Evolutionary conservation across 2,797 vertebrate species (phyloP).

Genomic region (Lerista edwardsae): DNA sequence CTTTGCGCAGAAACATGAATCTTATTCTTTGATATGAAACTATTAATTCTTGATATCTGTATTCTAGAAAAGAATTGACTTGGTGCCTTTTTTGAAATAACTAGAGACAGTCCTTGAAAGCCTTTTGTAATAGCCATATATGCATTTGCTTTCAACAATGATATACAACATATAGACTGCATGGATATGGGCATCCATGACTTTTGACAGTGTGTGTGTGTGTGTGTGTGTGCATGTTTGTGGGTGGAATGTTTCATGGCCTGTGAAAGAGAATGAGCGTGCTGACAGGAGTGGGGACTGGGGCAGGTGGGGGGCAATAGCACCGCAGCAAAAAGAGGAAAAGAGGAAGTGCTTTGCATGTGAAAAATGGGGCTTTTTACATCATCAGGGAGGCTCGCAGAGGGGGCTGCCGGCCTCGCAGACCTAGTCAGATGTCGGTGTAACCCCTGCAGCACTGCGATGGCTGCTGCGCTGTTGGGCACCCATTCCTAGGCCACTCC

Average conservation of each 20-base stretch:
- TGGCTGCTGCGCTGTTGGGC: too few relatives aligned
- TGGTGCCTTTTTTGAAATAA: conserved; percentile 14
- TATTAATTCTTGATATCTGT: conserved; percentile 12
- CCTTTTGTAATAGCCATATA: neutral
- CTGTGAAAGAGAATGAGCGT: neutral
- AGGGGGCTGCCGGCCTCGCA: too few relatives aligned
- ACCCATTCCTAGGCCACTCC: too few relatives aligned
- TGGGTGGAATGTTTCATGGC: neutral
- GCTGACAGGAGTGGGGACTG: too few relatives aligned
- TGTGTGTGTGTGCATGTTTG: neutral
- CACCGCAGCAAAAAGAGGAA: too few relatives aligned
- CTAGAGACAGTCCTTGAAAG: conserved; percentile 35
- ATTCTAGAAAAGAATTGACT: conserved; percentile 27
- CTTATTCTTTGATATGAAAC: conserved; percentile 40
- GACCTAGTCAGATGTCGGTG: too few relatives aligned
- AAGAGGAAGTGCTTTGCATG: too few relatives aligned
- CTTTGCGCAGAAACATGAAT: neutral
- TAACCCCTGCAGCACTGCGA: too few relatives aligned
- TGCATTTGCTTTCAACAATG: neutral
- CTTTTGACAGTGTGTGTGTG: neutral
- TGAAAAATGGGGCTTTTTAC: too few relatives aligned
- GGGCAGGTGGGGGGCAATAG: too few relatives aligned
- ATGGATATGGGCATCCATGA: neutral
- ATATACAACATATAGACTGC: neutral
- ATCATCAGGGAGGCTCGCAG: too few relatives aligned